phyloP scores from a whole-genome alignment of 1,140 invertebrate species.

The Philopotamus ludificatus region DNA sequence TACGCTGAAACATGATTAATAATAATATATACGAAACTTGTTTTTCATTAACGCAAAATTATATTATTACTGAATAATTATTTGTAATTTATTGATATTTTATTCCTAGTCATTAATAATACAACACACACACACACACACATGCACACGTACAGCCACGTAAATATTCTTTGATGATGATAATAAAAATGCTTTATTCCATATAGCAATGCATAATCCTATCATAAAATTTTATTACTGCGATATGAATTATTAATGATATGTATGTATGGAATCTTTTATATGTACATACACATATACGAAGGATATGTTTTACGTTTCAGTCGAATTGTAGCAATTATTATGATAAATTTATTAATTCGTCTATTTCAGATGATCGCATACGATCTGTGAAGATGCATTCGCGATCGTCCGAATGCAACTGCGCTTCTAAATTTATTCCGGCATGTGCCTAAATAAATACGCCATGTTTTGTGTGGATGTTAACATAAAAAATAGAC shows the following conservation, averaged over 20 bases:
- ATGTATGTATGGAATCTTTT: neutral
- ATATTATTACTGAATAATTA: neutral
- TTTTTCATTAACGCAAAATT: neutral
- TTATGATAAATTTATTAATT: no score
- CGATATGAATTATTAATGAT: conserved; percentile 38
- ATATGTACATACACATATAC: neutral
- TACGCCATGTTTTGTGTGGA: neutral
- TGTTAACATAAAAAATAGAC: no score
- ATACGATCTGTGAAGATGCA: no score
- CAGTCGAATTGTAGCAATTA: no score
- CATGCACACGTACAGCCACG: neutral
- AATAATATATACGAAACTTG: no score
- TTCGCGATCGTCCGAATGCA: no score
- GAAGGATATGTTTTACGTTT: neutral
- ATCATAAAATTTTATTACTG: conserved; percentile 32
- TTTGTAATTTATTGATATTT: no score
- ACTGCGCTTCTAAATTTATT: no score
- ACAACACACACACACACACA: neutral
- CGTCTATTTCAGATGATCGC: no score
- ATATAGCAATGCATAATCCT: conserved; percentile 33
- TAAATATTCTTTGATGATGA: conserved; percentile 16
- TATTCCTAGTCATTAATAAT: no score
- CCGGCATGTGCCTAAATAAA: no score
- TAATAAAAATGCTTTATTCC: conserved; percentile 26
- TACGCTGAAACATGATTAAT: no score